A percentile compares a stretch with the other conserved stretches of the same genome.
These are phyloP conservation scores for Eupsittula cactorum DNA, from an alignment of 2,113 vertebrate genomes.

Conservation along the genomic window DNA sequence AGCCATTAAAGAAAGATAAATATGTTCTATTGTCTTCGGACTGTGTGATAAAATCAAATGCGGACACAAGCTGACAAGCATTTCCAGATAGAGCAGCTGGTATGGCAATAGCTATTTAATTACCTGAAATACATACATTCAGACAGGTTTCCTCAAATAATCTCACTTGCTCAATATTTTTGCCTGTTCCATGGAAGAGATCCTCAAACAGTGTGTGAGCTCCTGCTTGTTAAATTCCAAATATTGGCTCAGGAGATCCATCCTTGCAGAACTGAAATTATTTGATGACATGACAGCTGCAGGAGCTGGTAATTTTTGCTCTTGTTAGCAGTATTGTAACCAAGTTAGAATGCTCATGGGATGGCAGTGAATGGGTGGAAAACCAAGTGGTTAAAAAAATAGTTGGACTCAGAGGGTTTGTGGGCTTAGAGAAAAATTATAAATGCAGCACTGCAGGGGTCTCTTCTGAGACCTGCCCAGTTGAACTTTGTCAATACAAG, in stretches of 20 bases:
- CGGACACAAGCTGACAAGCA: neutral
- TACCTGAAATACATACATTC: neutral
- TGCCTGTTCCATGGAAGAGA: neutral
- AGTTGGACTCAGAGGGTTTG: neutral
- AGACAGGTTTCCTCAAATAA: neutral
- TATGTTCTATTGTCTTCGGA: neutral
- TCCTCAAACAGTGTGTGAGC: neutral
- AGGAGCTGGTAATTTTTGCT: neutral
- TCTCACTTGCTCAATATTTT: neutral
- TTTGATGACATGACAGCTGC: neutral
- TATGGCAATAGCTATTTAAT: neutral
- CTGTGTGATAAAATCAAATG: neutral
- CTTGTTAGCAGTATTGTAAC: neutral
- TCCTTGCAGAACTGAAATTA: neutral
- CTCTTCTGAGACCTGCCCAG: neutral
- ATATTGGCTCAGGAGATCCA: neutral
- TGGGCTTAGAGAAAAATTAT: neutral
- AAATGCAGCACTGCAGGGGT: neutral
- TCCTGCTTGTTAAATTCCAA: neutral
- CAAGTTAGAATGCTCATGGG: neutral
- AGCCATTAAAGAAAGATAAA: slow-evolving; percentile 17
- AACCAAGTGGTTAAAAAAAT: neutral
- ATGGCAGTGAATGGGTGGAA: neutral
- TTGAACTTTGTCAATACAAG: neutral
- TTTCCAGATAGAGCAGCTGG: neutral